These are phyloP conservation scores for Melinaea menophilus DNA, from an alignment of 2,888 invertebrate genomes.

Conservation along the genomic window DNA sequence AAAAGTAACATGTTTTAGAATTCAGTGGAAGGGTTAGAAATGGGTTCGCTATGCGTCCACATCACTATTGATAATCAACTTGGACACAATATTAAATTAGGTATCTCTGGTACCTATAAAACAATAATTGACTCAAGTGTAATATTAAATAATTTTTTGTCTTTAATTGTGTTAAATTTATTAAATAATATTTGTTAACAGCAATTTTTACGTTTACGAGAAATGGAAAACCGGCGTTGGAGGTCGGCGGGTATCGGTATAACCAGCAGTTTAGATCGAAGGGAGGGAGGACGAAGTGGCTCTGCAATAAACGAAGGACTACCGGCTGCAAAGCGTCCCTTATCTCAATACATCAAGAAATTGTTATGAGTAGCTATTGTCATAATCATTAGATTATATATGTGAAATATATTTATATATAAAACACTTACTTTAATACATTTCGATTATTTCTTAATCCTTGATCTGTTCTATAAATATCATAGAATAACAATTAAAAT, in stretches of 20 bases:
- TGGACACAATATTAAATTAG: too few relatives aligned
- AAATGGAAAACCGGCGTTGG: conserved; percentile 31
- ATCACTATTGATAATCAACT: too few relatives aligned
- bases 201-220: conserved; percentile 24
- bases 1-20: conserved; percentile 23
- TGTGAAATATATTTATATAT: not conserved
- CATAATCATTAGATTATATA: conserved; percentile 38
- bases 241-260: conserved; percentile 39
- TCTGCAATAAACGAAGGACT: conserved; percentile 36
- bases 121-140: not conserved
- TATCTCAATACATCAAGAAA: conserved; percentile 39
- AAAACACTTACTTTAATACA: too few relatives aligned
- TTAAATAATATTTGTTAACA: conserved; percentile 8
- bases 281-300: conserved; percentile 31
- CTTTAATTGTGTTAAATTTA: conserved; percentile 1
- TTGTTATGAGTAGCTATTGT: conserved; percentile 35
- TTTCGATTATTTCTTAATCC: too few relatives aligned
- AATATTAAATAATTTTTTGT: not conserved
- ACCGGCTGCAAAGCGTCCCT: conserved; percentile 42
- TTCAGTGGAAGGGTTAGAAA: conserved; percentile 22
- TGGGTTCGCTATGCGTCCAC: not conserved
- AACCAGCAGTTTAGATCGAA: conserved; percentile 34
- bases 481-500: too few relatives aligned
- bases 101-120: too few relatives aligned
- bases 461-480: too few relatives aligned